These are phyloP conservation scores for Triplophysa yarkandensis DNA, from an alignment of 2,797 vertebrate genomes.

Conservation along the genomic window DNA sequence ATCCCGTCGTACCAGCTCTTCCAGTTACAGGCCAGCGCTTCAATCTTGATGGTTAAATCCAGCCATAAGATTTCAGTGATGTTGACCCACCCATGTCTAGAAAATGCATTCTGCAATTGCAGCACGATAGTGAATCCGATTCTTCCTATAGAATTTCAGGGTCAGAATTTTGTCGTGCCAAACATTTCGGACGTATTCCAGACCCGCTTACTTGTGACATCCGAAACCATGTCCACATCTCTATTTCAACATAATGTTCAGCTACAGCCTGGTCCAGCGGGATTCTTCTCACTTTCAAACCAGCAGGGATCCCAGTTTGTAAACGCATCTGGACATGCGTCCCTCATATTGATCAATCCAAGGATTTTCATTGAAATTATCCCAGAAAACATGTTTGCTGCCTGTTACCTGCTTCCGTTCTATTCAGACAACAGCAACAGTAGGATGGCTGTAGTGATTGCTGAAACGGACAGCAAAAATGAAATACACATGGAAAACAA, in stretches of 20 bases:
- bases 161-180: conserved; percentile 61
- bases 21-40: conserved; percentile 40
- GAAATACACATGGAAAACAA: fast-evolving
- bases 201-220: conserved; percentile 51
- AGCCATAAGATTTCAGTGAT: conserved; percentile 54
- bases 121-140: conserved; percentile 61
- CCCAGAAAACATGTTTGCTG: conserved; percentile 61
- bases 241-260: background rate
- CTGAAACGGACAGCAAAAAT: background rate
- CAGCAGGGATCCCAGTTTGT: background rate
- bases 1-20: conserved; percentile 10
- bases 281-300: fast-evolving
- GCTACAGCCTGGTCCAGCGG: background rate
- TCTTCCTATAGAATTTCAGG: background rate
- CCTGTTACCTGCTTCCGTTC: conserved; percentile 61
- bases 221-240: background rate
- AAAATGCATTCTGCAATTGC: conserved; percentile 59
- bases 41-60: fast-evolving
- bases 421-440: fast-evolving
- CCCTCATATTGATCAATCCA: conserved; percentile 57
- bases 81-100: conserved; percentile 66
- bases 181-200: fast-evolving
- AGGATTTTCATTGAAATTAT: conserved; percentile 66
- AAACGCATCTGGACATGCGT: background rate
- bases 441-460: conserved; percentile 55